Evolutionary conservation across 2,888 invertebrate species (phyloP).

Genomic region (Agrotis segetum): DNA sequence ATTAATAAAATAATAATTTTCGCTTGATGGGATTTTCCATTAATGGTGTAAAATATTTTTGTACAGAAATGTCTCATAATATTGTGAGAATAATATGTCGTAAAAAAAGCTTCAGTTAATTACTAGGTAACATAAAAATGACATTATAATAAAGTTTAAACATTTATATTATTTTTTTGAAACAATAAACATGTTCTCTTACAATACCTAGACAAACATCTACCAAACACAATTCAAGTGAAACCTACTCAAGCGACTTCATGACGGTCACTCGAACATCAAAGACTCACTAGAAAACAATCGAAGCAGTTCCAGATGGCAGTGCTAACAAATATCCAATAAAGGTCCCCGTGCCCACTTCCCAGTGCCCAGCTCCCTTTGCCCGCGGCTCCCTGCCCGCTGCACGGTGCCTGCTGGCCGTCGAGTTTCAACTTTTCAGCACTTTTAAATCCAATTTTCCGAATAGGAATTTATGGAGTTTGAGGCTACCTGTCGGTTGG

Average conservation of each 20-base stretch:
- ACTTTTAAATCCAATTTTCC: constrained; percentile 72
- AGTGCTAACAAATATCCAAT: constrained; percentile 55
- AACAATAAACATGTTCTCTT: no score
- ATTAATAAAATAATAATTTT: constrained; percentile 13
- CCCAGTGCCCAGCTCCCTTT: background rate
- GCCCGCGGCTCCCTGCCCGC: background rate
- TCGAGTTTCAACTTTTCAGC: constrained; percentile 66
- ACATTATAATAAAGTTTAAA: no score
- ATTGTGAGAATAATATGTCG: background rate
- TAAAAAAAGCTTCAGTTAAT: background rate
- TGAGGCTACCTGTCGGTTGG: constrained; percentile 53
- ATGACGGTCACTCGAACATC: constrained; percentile 37
- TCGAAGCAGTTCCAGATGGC: constrained; percentile 22
- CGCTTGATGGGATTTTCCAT: background rate
- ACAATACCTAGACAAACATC: background rate
- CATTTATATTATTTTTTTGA: background rate
- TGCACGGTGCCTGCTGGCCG: constrained; percentile 34
- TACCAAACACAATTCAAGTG: background rate
- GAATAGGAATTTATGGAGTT: constrained; percentile 67
- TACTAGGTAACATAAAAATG: background rate
- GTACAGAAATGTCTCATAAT: no score
- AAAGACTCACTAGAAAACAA: constrained; percentile 35
- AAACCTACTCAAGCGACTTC: background rate
- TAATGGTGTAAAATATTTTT: background rate
- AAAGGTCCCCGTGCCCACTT: constrained; percentile 36